These are phyloP conservation scores for Oxyruncus cristatus DNA, from an alignment of 2,113 vertebrate species.

Conservation along the genomic window DNA sequence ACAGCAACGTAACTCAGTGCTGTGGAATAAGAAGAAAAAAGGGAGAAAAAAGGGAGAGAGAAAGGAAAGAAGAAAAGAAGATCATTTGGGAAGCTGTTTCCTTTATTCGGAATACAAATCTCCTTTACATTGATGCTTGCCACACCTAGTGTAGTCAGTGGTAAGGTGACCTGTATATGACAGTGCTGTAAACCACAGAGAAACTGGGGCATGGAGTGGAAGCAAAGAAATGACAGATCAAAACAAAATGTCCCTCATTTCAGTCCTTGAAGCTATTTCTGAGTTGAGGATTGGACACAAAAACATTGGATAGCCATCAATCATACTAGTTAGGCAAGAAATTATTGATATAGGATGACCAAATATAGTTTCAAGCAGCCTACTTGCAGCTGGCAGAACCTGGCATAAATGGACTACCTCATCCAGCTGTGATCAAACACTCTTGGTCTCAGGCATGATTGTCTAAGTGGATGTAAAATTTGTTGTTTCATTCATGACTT, in stretches of 20 bases:
- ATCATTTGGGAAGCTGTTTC: background rate
- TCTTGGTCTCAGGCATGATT: background rate
- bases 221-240: background rate
- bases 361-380: background rate
- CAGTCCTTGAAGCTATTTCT: background rate
- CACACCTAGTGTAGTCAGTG: background rate
- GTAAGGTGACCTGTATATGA: background rate
- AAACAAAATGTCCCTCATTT: background rate
- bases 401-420: background rate
- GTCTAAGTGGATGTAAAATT: background rate
- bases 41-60: background rate
- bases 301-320: background rate
- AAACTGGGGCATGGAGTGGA: background rate
- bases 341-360: background rate
- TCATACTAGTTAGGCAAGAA: background rate
- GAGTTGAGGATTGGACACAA: background rate
- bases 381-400: background rate
- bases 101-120: background rate
- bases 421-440: background rate
- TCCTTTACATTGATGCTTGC: background rate
- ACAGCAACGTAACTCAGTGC: background rate
- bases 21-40: background rate
- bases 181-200: background rate
- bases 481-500: background rate
- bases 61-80: background rate